Conservation (phyloP, 1,140 invertebrate genomes). For the Anagrus nilaparvatae region DNA sequence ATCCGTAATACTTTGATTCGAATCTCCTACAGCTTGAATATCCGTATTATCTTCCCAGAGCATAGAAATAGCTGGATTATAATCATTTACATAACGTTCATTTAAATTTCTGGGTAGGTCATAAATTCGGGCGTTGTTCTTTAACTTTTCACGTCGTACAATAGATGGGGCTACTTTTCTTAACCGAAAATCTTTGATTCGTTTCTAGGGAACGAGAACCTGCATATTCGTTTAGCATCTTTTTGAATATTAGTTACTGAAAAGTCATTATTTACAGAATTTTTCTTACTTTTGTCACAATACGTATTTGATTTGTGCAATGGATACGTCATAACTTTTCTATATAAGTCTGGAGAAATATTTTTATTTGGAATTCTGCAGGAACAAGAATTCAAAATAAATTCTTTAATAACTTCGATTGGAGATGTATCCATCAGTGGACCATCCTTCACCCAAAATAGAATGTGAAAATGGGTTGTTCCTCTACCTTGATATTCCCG, state of each 20-base stretch:
- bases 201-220: constrained; percentile 21
- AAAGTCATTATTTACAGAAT: too few relatives aligned
- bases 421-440: constrained; percentile 19
- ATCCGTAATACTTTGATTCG: constrained; percentile 16
- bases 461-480: constrained; percentile 26
- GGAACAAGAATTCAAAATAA: constrained; percentile 28
- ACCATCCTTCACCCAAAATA: constrained; percentile 26
- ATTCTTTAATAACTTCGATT: constrained; percentile 23
- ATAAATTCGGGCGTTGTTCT: constrained; percentile 22
- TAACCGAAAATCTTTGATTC: constrained; percentile 15
- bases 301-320: constrained; percentile 21
- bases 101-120: constrained; percentile 18
- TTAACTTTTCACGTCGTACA: constrained; percentile 19
- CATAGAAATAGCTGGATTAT: constrained; percentile 21
- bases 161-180: constrained; percentile 20
- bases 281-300: constrained; percentile 15
- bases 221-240: constrained; percentile 13
- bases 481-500: constrained; percentile 26
- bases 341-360: constrained; percentile 16
- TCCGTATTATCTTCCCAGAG: constrained; percentile 26
- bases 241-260: too few relatives aligned
- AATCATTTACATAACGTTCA: constrained; percentile 25
- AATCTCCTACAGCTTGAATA: constrained; percentile 22
- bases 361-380: constrained; percentile 21
- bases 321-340: constrained; percentile 19